Base-by-base conservation (phyloP, 30 jellyfish, hydroid and myxozoan species). In the Aurelia coerulea region DNA sequence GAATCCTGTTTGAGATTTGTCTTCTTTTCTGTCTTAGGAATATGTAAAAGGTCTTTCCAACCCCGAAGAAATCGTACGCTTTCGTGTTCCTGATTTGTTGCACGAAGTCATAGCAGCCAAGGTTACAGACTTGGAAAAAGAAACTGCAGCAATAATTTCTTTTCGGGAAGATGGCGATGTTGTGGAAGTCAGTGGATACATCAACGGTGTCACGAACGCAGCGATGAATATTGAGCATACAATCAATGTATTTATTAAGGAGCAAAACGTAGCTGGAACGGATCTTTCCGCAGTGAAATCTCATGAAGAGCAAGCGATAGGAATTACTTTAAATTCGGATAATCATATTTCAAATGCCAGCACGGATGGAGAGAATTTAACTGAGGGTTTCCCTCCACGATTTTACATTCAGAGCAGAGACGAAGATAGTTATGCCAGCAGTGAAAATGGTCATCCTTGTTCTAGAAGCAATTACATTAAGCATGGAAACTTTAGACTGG, bases 121-220 rank as follows among this genome's bases (percentile, higher is more conserved):
- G 65, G 60, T 78, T n/a, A 78, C 78, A 29, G 93, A 85, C 5
- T 71, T 94, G 58, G 98, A 94, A 65, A 78, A 81, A 79, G 98
- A 94, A 66, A 88, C 98, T 31, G 96, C 98, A 29, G 97, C 97
- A 7, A 88, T 89, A 50, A 94, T 94, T 83, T 93, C 91, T 14
- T 88, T 94, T 69, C 83, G 80, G 4, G 84, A 95, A 34, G 69
- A 81, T 71, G 96, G 82, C 65, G 98, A 94, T 51, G 58, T 84
- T 33, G 97, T 94, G 35, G 98, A 94, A 84, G 89, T 94, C 69
- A 76, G 97, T 83, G 98, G 98, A 39, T 90, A 96, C 58, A 94
- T 94, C 84, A 74, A 95, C 49, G 92, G 97, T 63, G 98, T 94
- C 13, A 94, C 98, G 19, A 94, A 89, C 72, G 98, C 98, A 18